phyloP scores from a whole-genome alignment of 2,797 vertebrate genomes.

The Limosa lapponica region DNA sequence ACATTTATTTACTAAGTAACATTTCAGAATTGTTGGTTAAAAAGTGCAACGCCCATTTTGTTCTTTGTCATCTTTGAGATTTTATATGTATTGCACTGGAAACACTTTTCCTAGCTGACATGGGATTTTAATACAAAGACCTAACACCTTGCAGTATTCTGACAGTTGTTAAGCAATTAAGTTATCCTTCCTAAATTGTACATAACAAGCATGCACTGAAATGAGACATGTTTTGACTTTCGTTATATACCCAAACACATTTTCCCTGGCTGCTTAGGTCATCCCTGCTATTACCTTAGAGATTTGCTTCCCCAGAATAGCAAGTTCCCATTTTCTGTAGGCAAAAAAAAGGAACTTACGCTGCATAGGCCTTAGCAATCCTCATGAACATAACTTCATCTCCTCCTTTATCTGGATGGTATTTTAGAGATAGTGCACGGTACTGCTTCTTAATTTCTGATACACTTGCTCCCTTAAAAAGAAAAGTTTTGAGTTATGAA shows the following conservation, averaged over 20 bases:
- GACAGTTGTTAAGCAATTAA: neutral
- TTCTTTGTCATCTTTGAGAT: neutral
- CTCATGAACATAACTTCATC: conserved; percentile 97
- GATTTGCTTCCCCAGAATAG: neutral
- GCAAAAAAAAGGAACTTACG: conserved; percentile 82
- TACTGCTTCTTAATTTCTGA: conserved; percentile 97
- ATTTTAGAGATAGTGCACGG: conserved; percentile 91
- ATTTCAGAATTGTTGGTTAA: neutral
- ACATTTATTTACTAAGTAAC: neutral
- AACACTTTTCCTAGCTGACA: neutral
- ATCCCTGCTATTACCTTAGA: neutral
- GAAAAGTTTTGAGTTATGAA: conserved; percentile 31
- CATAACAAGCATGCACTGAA: neutral
- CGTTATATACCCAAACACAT: neutral
- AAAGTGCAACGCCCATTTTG: neutral
- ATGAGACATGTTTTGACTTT: neutral
- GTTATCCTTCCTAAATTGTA: neutral
- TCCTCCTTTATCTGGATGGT: conserved; percentile 96
- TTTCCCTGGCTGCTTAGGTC: neutral
- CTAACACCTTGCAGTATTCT: neutral
- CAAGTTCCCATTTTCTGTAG: neutral
- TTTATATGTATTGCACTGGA: neutral
- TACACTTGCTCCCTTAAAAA: conserved; percentile 87
- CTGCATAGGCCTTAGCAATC: conserved; percentile 96
- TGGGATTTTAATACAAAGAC: neutral